Conservation (phyloP, 1,140 invertebrate genomes). For the Papilio polytes region DNA sequence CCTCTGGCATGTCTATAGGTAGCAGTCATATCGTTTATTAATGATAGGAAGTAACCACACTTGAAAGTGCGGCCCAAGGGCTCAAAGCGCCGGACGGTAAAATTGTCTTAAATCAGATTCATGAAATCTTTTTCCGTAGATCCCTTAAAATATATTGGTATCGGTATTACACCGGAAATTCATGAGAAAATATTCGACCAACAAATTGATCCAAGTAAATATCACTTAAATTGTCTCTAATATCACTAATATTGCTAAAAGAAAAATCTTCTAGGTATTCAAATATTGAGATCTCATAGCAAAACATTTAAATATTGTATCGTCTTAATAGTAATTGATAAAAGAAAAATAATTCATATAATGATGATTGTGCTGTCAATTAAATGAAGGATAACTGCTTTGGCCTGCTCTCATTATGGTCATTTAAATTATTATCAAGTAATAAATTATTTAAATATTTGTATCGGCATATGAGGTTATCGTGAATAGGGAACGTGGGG, state of each 20-base stretch:
- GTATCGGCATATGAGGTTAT: constrained; percentile 21
- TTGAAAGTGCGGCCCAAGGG: no score
- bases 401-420: constrained; percentile 2
- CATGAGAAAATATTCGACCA: not conserved
- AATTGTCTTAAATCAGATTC: no score
- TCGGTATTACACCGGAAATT: no score
- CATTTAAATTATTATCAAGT: constrained; percentile 6
- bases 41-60: no score
- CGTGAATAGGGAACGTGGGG: not conserved
- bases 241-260: not conserved
- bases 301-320: not conserved
- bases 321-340: not conserved
- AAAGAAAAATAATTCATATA: not conserved
- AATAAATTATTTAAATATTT: constrained; percentile 17
- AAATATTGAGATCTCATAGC: not conserved
- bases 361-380: not conserved
- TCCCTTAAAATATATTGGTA: not conserved
- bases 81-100: no score
- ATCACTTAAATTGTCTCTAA: not conserved
- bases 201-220: not conserved
- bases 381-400: not conserved
- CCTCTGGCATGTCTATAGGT: no score
- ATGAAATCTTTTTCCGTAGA: no score
- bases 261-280: not conserved
- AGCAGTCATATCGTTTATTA: no score